Base-by-base conservation (phyloP, 92 coral and sea anemone species). In the Parazoanthus atlanticus region DNA sequence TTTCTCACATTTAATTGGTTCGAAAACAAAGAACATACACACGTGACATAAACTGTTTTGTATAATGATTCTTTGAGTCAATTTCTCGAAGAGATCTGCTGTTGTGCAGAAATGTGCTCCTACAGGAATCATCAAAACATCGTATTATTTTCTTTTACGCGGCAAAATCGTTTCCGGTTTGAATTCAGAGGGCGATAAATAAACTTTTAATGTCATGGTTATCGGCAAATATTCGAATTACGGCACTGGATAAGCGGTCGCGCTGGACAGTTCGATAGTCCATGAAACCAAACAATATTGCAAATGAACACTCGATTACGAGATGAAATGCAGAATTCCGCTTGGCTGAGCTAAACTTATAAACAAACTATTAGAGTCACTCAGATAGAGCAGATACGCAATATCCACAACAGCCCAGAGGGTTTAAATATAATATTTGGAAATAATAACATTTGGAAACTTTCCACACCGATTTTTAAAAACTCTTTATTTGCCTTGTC, bases 1-100 rank as follows among this genome's bases (percentile, higher is more conserved):
- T 41, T 71, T 84, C 64, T 70, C 40, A 71, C 13, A 43, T 67
- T 32, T 71, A 69, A 84, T 84, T 84, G 87, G 87, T 46, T 84
- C 46, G 15, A 71, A 46, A 84, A 70, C 79, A 84, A 84, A 16
- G 36, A 40, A 46, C 36, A 21, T 70, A 29, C 36, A 46, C 87
- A 84, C 69, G 87, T 84, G 87, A 84, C 64, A 3, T 72, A 17
- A 17, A 16, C 15, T 8, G 31, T 32, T 46, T 70, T 40, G 74
- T 8, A 84, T 81, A 61, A 81, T 81, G 85, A 61, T 31, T 46
- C 87, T 43, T 70, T 84, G 67, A 70, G 78, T 5, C 23, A 9
- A 65, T 70, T 29, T 15, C 31, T 31, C n/a, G 34, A 67, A 71
- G 76, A 71, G 8, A 72, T 72, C 3, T 69, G 31, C 66, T 79